Evolutionary conservation across 2,113 vertebrate species (phyloP).

Genomic region (Chaetodon trifascialis): DNA sequence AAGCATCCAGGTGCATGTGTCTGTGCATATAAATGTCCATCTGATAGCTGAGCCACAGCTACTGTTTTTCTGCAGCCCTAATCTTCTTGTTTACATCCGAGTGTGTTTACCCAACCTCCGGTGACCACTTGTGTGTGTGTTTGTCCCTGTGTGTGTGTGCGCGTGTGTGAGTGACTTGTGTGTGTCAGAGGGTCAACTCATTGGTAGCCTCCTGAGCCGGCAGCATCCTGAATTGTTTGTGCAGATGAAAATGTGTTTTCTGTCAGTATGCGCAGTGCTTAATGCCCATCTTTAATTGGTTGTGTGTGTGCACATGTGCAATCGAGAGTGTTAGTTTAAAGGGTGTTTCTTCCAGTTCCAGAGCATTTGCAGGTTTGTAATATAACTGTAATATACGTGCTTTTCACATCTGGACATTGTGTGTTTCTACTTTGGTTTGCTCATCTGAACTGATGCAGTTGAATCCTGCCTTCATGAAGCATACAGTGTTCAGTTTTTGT

Average conservation of each 20-base stretch:
- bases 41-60: conserved; percentile 26
- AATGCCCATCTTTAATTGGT: conserved; percentile 27
- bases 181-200: conserved; percentile 29
- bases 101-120: conserved; percentile 55
- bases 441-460: background rate
- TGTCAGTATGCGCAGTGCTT: conserved; percentile 14
- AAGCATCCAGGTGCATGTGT: conserved; percentile 16
- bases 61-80: conserved; percentile 3
- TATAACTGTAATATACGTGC: background rate
- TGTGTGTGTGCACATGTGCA: conserved; percentile 1
- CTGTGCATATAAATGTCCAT: conserved; percentile 14
- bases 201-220: conserved; percentile 33
- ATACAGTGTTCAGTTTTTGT: background rate
- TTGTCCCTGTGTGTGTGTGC: background rate
- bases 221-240: conserved; percentile 24
- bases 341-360: conserved; percentile 4
- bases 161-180: conserved; percentile 15
- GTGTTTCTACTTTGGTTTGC: background rate
- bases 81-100: conserved; percentile 60
- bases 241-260: conserved; percentile 37
- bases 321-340: conserved; percentile 3
- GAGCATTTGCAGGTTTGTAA: conserved; percentile 1
- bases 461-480: background rate
- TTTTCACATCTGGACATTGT: no score
- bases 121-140: conserved; percentile 32